phyloP scores from a whole-genome alignment of 1,140 invertebrate genomes.

The Neodiprion pinetum region DNA sequence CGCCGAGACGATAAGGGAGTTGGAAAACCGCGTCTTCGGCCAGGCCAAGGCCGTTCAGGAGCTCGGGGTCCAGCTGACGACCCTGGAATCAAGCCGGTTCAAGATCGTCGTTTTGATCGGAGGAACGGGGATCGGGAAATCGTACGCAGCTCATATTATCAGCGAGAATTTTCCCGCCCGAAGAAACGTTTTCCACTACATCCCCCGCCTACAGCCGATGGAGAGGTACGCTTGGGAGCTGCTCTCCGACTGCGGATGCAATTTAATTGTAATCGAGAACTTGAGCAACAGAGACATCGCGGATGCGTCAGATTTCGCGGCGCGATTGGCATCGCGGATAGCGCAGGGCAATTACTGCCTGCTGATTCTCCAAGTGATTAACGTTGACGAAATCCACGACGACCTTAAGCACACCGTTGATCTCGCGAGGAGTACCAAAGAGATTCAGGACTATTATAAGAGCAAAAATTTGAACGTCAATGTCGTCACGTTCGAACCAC shows the following conservation, averaged over 20 bases:
- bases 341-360: constrained; percentile 27
- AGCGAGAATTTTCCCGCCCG: constrained; percentile 36
- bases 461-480: constrained; percentile 29
- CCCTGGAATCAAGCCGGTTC: constrained; percentile 28
- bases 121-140: constrained; percentile 56
- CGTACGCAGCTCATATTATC: constrained; percentile 51
- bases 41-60: constrained; percentile 39
- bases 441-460: constrained; percentile 32
- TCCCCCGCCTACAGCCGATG: constrained; percentile 25
- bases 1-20: constrained; percentile 32
- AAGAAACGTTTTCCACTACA: constrained; percentile 36
- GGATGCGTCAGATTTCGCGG: constrained; percentile 31
- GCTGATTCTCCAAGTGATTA: constrained; percentile 45
- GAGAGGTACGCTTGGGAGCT: constrained; percentile 20
- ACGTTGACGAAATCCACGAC: constrained; percentile 38
- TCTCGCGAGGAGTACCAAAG: constrained; percentile 29
- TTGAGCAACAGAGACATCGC: constrained; percentile 38
- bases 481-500: constrained; percentile 36
- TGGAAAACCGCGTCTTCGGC: constrained; percentile 42
- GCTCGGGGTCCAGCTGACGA: constrained; percentile 29
- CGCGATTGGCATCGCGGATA: constrained; percentile 10
- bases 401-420: constrained; percentile 35
- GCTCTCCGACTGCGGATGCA: constrained; percentile 37
- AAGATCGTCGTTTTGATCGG: constrained; percentile 45
- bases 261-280: constrained; percentile 52